Conservation (phyloP, 2,888 invertebrate genomes). For the Chrysotoxum bicinctum region DNA sequence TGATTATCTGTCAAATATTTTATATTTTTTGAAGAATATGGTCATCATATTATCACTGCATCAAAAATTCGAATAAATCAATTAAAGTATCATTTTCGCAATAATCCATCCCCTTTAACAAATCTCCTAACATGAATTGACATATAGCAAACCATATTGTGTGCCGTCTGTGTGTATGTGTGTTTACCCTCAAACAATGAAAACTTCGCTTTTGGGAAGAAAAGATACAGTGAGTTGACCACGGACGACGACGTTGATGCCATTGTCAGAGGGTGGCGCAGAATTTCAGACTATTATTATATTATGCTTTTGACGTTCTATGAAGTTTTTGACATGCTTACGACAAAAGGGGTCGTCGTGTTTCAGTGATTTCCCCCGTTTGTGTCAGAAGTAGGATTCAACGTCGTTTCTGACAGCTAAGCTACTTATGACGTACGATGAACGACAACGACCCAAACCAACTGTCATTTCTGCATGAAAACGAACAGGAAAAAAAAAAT, state of each 20-base stretch:
- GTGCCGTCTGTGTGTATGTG: neutral
- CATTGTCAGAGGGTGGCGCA: neutral
- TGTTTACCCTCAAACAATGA: slow-evolving; percentile 47
- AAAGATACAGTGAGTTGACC: slow-evolving; percentile 13
- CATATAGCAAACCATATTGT: neutral
- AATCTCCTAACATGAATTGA: neutral
- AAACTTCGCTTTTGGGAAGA: neutral
- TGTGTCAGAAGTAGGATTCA: slow-evolving; percentile 26
- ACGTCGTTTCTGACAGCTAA: slow-evolving; percentile 19
- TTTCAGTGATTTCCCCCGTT: slow-evolving; percentile 15
- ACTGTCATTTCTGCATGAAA: slow-evolving; percentile 25
- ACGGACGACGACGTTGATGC: neutral
- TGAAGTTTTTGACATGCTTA: slow-evolving; percentile 44
- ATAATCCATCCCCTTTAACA: neutral
- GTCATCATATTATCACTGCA: neutral
- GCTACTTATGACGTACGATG: slow-evolving; percentile 4
- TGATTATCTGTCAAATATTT: neutral
- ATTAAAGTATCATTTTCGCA: slow-evolving; percentile 33
- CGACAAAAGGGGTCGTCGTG: slow-evolving; percentile 28
- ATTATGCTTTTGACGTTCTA: slow-evolving; percentile 50
- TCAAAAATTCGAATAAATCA: slow-evolving; percentile 29
- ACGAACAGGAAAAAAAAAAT: neutral
- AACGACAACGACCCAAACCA: neutral
- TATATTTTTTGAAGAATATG: neutral
- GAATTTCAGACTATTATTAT: neutral